These are phyloP conservation scores for Papilio gigon DNA, from an alignment of 2,888 invertebrate species.

Conservation along the genomic window DNA sequence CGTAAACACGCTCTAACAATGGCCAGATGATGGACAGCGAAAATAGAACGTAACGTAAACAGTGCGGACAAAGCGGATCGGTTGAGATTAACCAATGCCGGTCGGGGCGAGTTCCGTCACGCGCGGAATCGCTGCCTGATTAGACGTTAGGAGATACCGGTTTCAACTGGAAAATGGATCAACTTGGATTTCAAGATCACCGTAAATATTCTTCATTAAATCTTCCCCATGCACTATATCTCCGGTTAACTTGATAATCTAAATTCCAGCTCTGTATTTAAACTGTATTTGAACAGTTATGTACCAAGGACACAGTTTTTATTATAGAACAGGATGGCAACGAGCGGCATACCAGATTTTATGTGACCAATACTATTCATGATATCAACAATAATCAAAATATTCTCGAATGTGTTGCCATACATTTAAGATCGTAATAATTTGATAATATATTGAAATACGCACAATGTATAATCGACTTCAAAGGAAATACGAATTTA, in stretches of 20 bases:
- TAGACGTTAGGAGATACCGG: constrained; percentile 23
- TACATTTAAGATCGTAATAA: no score
- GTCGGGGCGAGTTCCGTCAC: constrained; percentile 23
- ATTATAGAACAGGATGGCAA: background rate
- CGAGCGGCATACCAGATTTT: background rate
- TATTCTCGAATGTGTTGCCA: no score
- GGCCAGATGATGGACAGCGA: constrained; percentile 80
- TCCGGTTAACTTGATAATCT: no score
- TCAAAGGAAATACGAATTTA: no score
- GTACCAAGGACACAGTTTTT: no score
- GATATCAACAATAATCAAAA: no score
- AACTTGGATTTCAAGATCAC: background rate
- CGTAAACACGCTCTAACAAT: constrained; percentile 77
- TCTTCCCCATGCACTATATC: no score
- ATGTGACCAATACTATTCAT: background rate
- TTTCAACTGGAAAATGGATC: background rate
- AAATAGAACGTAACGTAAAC: constrained; percentile 81
- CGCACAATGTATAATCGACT: no score
- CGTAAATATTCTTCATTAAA: background rate
- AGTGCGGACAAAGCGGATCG: constrained; percentile 75
- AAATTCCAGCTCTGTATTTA: no score
- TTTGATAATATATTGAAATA: no score
- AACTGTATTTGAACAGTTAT: no score
- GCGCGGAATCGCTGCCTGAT: constrained; percentile 25
- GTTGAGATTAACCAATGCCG: constrained; percentile 53